Base-by-base conservation (phyloP, 2,888 invertebrate species). In the Yponomeuta cagnagella region DNA sequence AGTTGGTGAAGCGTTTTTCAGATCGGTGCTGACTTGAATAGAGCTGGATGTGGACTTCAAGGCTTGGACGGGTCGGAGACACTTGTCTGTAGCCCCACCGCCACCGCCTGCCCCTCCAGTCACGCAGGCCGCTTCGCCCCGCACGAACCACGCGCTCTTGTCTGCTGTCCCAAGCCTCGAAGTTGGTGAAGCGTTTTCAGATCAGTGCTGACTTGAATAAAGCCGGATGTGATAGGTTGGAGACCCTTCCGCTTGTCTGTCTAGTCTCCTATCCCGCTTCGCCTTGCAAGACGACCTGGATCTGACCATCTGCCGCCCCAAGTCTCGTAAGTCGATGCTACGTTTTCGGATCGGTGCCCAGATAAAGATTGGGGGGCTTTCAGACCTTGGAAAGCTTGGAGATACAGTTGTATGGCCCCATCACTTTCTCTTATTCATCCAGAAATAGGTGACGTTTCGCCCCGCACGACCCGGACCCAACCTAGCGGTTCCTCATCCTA, bases 101-200 rank as follows among this genome's bases (percentile, higher is more conserved):
- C 95, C 65, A 95, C 95, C 70, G 94, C 94, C 70, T 97, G 97
- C 75, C 97, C 97, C 0, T 96, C 96, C 1, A 96, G 96, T 0
- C 97, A 97, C 85, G 96, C 96, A 74, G 97, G 97, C 78, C 95
- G 97, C 76, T 92, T 97, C 73, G 96, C 96, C 73, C 97, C 97
- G 0, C 94, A 97, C 67, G 95, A 95, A 73, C 84, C 89, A 0
- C 95, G 95, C 77, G 96, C 96, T 72, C 95, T 97, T 0, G 96
- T 97, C n/a, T 97, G 97, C 88, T 97, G 97, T 80, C 96, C 96
- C 10, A 97, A 97, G 82, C 96, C 97, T 74, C 93, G 96, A 83
- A 93, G 93, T 87, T 12, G 33, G 10, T 48, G 63, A 10, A 43
- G 37, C 37, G 12, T 72, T 70, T 70, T 58, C 15, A 63, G 6